Percentiles rank a stretch among this genome's conserved stretches.
phyloP scores from a whole-genome alignment of 37 sponge, comb jelly and placozoan species.

The Aplysina aerophoba region DNA sequence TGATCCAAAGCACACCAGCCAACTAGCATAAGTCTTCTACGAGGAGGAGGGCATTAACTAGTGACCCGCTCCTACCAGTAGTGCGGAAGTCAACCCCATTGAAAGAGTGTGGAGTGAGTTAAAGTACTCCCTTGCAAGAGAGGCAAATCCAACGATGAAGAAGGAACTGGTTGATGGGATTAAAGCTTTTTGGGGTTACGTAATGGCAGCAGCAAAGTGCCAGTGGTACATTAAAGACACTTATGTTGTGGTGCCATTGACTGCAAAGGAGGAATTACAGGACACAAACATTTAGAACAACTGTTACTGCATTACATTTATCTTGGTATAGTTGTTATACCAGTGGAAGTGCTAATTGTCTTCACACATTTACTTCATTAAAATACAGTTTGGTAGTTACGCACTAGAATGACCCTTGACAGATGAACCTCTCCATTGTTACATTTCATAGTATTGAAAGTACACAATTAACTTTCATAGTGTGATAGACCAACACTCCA shows the following conservation, averaged over 20 bases:
- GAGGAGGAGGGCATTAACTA: conserved; percentile 34
- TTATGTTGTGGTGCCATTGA: conserved; percentile 23
- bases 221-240: conserved; percentile 11
- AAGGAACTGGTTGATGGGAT: conserved; percentile 41
- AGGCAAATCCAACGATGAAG: conserved; percentile 18
- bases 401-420: no score
- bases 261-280: no score
- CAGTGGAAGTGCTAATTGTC: no score
- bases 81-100: conserved; percentile 46
- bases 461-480: no score
- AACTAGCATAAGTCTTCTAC: conserved; percentile 10
- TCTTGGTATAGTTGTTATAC: no score
- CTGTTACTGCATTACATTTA: no score
- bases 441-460: no score
- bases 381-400: no score
- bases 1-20: conserved; percentile 39
- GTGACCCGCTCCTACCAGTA: conserved; percentile 41
- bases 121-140: conserved; percentile 10
- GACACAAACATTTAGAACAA: no score
- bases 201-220: conserved; percentile 8
- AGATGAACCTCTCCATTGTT: no score
- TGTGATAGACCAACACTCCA: no score
- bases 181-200: conserved; percentile 5
- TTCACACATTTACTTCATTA: no score
- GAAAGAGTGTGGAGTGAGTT: conserved; percentile 37